Evolutionary conservation across 2,888 invertebrate species (phyloP), one percentile per base, ranked within the genome.

Genomic region (Gymnosoma rotundatum): DNA sequence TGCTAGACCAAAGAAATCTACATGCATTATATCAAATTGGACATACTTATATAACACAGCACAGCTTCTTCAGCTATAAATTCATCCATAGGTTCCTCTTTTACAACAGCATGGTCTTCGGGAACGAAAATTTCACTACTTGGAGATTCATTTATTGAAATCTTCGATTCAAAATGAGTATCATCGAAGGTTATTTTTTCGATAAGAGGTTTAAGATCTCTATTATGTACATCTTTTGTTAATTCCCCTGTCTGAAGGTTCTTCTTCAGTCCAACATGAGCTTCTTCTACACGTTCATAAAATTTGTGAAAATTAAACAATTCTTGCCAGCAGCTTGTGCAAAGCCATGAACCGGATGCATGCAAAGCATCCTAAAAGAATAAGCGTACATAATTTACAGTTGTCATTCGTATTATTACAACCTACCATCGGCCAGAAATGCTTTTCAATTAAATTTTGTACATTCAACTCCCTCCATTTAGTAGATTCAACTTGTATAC

Each of bases 281-380:
- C 25, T 25, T 25, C 25, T 25, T 25, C 4, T 2, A 25, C 25
- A 25, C 4, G 25, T 25, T 88, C 75, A 56, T 90, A 89, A 74
- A 90, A 89, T 50, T 86, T 83, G 78, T 90, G 88, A 60, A 90
- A 90, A 63, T 81, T 87, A 18, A 84, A 85, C 1, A 90, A 85
- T 45, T 85, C 86, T 12, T 88, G 78, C 90, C 90, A 90, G 73
- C 90, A 90, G 0, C 86, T 63, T 5, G 58, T 75, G 73, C 90
- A 90, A 12, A 90, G 85, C 74, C 78, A 83, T 10, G 73, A 25
- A 20, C 54, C 48, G n/a, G 50, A 58, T 50, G 10, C 50, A 21
- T 74, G 67, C 2, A 66, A 36, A 48, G 56, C 42, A 38, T 66
- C 61, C 52, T 61, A 56, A 67, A 60, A 72, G 52, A 12, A 25